Conservation (phyloP, 1,140 invertebrate species). For the Orussus abietinus region DNA sequence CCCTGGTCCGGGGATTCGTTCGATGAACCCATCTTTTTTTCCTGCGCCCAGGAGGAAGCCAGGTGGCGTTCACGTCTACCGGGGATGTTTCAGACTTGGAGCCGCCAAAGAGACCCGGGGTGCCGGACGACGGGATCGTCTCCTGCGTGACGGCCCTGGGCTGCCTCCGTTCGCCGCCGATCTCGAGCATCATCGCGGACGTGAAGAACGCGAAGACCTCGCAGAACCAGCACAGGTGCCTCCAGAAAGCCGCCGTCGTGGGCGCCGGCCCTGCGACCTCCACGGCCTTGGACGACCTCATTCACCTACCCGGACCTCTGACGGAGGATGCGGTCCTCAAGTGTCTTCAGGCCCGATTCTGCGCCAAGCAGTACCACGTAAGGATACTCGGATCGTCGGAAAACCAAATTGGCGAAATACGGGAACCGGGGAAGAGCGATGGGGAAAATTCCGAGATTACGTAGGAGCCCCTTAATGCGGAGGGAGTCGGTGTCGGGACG, state of each 20-base stretch:
- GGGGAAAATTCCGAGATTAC: too few relatives aligned
- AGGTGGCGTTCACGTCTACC: too few relatives aligned
- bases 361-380: slow-evolving; percentile 82
- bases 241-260: slow-evolving; percentile 24
- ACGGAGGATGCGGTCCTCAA: slow-evolving; percentile 91
- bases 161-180: slow-evolving; percentile 39
- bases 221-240: slow-evolving; percentile 36
- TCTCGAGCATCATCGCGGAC: slow-evolving; percentile 43
- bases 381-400: too few relatives aligned
- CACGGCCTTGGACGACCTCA: slow-evolving; percentile 76
- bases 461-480: too few relatives aligned
- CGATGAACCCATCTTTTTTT: too few relatives aligned
- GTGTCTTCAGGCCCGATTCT: slow-evolving; percentile 84
- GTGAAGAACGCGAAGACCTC: slow-evolving; percentile 39
- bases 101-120: slow-evolving; percentile 36
- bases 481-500: too few relatives aligned
- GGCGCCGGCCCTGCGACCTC: slow-evolving; percentile 20
- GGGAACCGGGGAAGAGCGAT: too few relatives aligned
- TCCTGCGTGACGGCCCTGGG: slow-evolving; percentile 48
- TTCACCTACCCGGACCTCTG: slow-evolving; percentile 84
- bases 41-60: too few relatives aligned
- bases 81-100: slow-evolving; percentile 46
- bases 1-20: too few relatives aligned
- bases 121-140: slow-evolving; percentile 42
- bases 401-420: too few relatives aligned